Conservation (phyloP, 2,113 vertebrate species). For the Ciconia stormi region DNA sequence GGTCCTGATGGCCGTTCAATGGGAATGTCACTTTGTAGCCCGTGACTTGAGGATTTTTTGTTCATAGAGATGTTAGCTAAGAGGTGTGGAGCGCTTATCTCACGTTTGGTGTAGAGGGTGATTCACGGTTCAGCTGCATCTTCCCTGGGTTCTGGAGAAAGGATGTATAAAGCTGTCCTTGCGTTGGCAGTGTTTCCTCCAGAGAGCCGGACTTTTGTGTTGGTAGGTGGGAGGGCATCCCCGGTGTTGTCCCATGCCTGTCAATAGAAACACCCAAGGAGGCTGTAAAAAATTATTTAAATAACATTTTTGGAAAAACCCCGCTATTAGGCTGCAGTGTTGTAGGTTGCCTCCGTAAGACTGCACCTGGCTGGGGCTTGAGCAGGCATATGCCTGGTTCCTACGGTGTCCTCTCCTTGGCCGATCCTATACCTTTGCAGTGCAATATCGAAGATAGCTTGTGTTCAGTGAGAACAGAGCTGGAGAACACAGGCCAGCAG, state of each 20-base stretch:
- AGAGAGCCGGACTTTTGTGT: background rate
- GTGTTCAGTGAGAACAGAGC: background rate
- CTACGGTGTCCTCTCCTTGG: background rate
- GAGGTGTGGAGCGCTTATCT: background rate
- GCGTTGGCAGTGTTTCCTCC: accelerated
- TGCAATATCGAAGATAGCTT: background rate
- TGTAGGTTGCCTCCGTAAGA: background rate
- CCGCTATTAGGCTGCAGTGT: background rate
- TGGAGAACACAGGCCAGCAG: background rate
- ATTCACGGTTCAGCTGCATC: background rate
- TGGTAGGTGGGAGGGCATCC: background rate
- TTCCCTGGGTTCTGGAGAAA: background rate
- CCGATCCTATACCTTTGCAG: background rate
- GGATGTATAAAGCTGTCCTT: background rate
- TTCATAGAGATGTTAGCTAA: background rate
- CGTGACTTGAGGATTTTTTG: background rate
- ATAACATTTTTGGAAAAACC: background rate
- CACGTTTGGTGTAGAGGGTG: background rate
- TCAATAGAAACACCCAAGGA: background rate
- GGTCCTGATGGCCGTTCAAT: background rate
- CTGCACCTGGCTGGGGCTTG: background rate
- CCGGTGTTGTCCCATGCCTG: background rate
- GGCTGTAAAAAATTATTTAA: background rate
- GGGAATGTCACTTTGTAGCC: background rate
- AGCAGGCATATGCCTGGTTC: background rate